Base-by-base conservation (phyloP, 2,888 invertebrate species). In the Erpobdella octoculata region DNA sequence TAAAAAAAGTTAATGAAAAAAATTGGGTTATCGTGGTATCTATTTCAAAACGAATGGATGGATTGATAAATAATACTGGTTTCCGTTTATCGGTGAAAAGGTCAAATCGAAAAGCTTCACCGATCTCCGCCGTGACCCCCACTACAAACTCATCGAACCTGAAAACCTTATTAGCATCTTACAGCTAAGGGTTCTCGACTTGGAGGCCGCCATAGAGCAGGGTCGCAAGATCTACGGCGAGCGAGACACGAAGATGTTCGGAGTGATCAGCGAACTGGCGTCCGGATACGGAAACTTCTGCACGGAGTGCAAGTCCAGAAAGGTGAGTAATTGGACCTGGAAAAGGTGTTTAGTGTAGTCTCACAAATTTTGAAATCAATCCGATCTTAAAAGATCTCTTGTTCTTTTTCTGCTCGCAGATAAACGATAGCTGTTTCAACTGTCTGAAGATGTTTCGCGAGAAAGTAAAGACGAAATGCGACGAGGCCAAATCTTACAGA, bases 81-180 rank as follows among this genome's bases (percentile, higher is more conserved):
- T n/a, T n/a, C n/a, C n/a, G n/a, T n/a, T n/a, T n/a, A n/a, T n/a
- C n/a, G n/a, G n/a, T n/a, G n/a, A n/a, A n/a, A n/a, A 68, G 68
- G 68, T 68, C 9, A 68, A 68, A 28, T 31, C 76, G 18, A 75
- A 76, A 53, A 78, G 77, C 46, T 75, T 79, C 37, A 73, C 77
- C 9, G 80, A 80, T 18, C 74, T 80, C 2, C 78, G 80, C 71
- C 73, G 74, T 12, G 77, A 78, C 73, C 76, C 78, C 3, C 73
- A 76, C 70, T 78, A 74, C 59, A 69, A 73, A 61, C 69, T 75
- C n/a, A 74, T 80, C 6, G 78, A 78, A 41, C 73, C 76, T 2
- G 76, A 78, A 66, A 79, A 79, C 66, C 74, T 79, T 21, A 76
- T 79, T 46, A 71, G 73, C 66, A 79, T 80, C 28, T 70, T 77